Base-by-base conservation (phyloP, 2,888 invertebrate genomes). In the Spialia ferax region DNA sequence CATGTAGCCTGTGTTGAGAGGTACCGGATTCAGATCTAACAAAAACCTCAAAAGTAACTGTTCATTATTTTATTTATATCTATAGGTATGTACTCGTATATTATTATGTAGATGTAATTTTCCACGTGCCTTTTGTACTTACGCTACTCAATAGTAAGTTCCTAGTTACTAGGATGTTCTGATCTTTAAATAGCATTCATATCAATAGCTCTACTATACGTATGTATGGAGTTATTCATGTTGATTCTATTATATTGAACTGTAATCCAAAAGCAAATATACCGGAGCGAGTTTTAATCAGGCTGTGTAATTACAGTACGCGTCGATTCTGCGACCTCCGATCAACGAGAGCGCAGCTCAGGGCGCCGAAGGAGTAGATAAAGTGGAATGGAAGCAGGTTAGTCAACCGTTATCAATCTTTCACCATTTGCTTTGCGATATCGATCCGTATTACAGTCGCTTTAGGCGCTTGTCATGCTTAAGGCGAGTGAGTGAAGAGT, bases 361-460 rank as follows among this genome's bases (percentile, higher is more conserved):
- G 62, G 95, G 95, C 23, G 94, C 95, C 7, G 96, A 96, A 80
- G 94, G 95, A 63, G 95, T 97, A 77, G 96, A 97, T 85, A 97
- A 97, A 88, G 95, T 96, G 68, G 98, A 98, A 89, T 98, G 98
- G 98, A 97, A 97, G 88, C 98, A 98, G 96, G 97, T 97, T 87
- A 90, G 91, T 84, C 72, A 72, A 73, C 73, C 74, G 62, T 69
- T 68, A 74, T 75, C 71, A 74, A 73, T 75, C 71, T 73, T 75
- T 75, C 73, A 69, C 54, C 67, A 57, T 68, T 68, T 59, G 60
- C 63, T 68, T 68, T 45, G 20, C 42, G 61, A 54, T 67, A 65
- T 65, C 38, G 59, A 65, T 65, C 57, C 65, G 15, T 23, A 52
- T 59, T 18, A 26, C 23, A 18, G 22, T 50, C 50, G 26, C 5